Conservation (phyloP, 1,140 invertebrate species). For the Gyrodactylus bullatarudis region DNA sequence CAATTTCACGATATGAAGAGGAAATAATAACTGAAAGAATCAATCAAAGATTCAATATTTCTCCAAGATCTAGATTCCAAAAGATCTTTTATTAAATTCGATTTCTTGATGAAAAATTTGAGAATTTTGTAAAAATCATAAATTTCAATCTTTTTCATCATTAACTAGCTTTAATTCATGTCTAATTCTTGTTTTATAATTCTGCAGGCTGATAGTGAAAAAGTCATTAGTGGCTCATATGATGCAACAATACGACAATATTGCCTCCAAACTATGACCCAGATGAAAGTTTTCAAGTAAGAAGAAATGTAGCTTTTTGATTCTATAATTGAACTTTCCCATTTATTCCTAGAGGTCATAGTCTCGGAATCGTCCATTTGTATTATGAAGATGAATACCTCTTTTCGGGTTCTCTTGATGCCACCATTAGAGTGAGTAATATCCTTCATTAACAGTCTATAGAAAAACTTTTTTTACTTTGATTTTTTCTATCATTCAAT, state of each 20-base stretch:
- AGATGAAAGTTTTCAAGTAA: background rate
- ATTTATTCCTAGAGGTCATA: background rate
- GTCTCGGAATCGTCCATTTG: background rate
- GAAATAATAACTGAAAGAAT: too few species aligned
- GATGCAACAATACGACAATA: background rate
- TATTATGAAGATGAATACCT: background rate
- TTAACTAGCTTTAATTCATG: background rate
- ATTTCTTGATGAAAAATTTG: too few species aligned
- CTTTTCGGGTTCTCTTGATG: background rate
- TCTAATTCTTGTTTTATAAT: background rate
- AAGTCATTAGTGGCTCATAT: background rate
- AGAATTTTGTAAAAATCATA: too few species aligned
- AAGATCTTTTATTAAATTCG: too few species aligned
- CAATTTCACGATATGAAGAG: too few species aligned
- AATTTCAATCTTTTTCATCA: too few species aligned
- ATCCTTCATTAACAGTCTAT: too few species aligned
- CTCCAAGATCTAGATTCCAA: too few species aligned
- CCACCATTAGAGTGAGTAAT: background rate
- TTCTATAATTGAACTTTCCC: background rate
- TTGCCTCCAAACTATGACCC: background rate
- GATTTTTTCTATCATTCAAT: background rate
- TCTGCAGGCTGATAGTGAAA: background rate
- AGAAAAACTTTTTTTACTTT: background rate
- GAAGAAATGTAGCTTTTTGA: background rate
- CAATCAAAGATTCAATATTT: too few species aligned